Percentiles rank a stretch among this genome's conserved stretches.
Evolutionary conservation across 1,140 invertebrate species (phyloP).

Genomic region (Xylocopa sonorina): DNA sequence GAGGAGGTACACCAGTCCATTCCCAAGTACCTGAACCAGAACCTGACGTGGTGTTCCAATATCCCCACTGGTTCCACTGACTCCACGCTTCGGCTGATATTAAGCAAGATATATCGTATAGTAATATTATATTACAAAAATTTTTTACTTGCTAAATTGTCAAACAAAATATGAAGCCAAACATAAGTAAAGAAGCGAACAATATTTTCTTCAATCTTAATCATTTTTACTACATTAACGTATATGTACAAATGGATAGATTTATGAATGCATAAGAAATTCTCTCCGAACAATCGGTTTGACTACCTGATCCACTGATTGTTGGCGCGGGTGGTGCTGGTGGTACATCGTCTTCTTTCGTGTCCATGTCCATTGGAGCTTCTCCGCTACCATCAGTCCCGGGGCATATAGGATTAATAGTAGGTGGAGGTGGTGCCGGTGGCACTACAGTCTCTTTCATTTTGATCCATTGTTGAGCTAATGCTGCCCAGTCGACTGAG

Average conservation of each 20-base stretch:
- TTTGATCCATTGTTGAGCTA: conserved; percentile 98
- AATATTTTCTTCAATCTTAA: too few species aligned
- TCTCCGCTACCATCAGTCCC: conserved; percentile 86
- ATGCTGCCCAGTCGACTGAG: conserved; percentile 95
- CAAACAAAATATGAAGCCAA: background rate
- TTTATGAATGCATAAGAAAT: background rate
- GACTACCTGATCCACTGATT: conserved; percentile 78
- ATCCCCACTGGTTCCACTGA: conserved; percentile 85
- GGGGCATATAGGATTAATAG: conserved; percentile 70
- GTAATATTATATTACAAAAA: background rate
- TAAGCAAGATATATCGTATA: conserved; percentile 12
- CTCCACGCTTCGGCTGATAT: conserved; percentile 81
- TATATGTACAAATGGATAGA: background rate
- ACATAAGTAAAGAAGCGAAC: too few species aligned
- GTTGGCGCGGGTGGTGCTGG: conserved; percentile 80
- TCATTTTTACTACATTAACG: background rate
- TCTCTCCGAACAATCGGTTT: background rate
- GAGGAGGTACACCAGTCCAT: conserved; percentile 79
- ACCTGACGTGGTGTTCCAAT: conserved; percentile 68
- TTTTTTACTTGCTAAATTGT: background rate
- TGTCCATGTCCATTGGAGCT: conserved; percentile 92
- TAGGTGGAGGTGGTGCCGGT: conserved; percentile 81
- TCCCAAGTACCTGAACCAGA: conserved; percentile 80
- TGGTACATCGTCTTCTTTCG: conserved; percentile 84
- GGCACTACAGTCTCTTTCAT: conserved; percentile 92